These are phyloP conservation scores for Aphodius sticticus DNA, from an alignment of 2,888 invertebrate species.

Conservation along the genomic window DNA sequence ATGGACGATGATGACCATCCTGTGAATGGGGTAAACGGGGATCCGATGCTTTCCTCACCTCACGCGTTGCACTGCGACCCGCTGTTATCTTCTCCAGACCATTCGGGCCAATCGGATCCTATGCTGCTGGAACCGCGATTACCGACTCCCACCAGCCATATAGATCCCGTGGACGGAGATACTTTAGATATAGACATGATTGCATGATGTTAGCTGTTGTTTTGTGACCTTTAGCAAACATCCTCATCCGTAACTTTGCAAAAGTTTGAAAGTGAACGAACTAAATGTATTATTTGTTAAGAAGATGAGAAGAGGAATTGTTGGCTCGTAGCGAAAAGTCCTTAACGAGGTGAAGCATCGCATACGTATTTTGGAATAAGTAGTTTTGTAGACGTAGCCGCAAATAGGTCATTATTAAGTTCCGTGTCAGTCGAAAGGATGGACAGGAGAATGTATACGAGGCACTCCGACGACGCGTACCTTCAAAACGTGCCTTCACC, in stretches of 20 bases:
- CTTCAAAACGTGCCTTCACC: neutral
- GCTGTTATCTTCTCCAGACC: conserved; percentile 67
- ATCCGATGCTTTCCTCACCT: conserved; percentile 62
- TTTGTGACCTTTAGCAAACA: neutral
- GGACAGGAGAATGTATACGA: too few relatives aligned
- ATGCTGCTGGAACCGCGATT: conserved; percentile 64
- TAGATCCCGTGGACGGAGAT: conserved; percentile 62
- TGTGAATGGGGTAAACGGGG: conserved; percentile 56
- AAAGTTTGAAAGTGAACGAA: neutral
- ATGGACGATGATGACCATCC: conserved; percentile 61
- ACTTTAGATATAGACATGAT: conserved; percentile 65
- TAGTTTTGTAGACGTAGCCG: neutral
- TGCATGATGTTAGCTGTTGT: conserved; percentile 55
- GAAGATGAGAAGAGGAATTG: neutral
- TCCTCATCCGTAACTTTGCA: neutral
- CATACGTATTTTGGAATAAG: neutral
- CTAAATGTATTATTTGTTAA: neutral
- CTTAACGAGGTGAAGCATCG: too few relatives aligned
- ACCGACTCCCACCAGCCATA: conserved; percentile 59
- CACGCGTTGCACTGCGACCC: conserved; percentile 69
- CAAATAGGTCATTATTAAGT: neutral
- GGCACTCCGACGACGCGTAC: too few relatives aligned
- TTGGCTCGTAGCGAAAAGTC: too few relatives aligned
- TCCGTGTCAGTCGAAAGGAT: neutral
- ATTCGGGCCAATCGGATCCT: conserved; percentile 67